A percentile compares a stretch with the other conserved stretches of the same genome.
phyloP scores from a whole-genome alignment of 1,140 invertebrate genomes.

The Calliphora vicina region DNA sequence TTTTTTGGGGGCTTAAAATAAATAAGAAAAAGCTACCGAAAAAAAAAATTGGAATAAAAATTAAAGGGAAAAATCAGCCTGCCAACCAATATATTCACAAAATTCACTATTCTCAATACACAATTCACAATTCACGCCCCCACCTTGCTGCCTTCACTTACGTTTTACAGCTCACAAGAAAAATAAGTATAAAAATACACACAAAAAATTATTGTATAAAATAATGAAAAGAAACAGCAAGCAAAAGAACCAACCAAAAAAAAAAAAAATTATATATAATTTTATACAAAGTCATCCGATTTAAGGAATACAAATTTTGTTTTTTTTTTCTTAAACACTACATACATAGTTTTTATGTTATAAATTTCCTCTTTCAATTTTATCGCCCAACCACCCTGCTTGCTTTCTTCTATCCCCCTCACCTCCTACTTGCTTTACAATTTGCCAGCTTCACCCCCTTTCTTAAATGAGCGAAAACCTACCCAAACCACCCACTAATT shows the following conservation, averaged over 20 bases:
- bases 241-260: not conserved
- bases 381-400: not conserved
- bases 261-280: slow-evolving; percentile 43
- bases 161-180: not conserved
- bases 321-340: slow-evolving; percentile 37
- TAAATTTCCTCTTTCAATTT: slow-evolving; percentile 13
- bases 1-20: not conserved
- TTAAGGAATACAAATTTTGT: slow-evolving; percentile 57
- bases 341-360: slow-evolving; percentile 27
- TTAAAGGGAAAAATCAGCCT: slow-evolving; percentile 3
- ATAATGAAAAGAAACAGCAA: not conserved
- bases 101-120: not conserved
- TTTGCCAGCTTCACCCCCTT: not conserved
- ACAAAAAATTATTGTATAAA: slow-evolving; percentile 11
- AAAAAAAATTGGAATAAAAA: not conserved
- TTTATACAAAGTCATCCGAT: slow-evolving; percentile 64
- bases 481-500: not conserved
- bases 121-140: slow-evolving; percentile 23
- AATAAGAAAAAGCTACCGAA: not conserved
- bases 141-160: not conserved
- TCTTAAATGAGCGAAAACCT: too few relatives aligned
- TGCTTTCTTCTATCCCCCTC: too few relatives aligned
- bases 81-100: not conserved
- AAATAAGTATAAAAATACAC: not conserved
- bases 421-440: not conserved